Evolutionary conservation across 2,113 vertebrate genomes (phyloP), one percentile per base, ranked within the genome.

Genomic region (Odontophorus gujanensis): DNA sequence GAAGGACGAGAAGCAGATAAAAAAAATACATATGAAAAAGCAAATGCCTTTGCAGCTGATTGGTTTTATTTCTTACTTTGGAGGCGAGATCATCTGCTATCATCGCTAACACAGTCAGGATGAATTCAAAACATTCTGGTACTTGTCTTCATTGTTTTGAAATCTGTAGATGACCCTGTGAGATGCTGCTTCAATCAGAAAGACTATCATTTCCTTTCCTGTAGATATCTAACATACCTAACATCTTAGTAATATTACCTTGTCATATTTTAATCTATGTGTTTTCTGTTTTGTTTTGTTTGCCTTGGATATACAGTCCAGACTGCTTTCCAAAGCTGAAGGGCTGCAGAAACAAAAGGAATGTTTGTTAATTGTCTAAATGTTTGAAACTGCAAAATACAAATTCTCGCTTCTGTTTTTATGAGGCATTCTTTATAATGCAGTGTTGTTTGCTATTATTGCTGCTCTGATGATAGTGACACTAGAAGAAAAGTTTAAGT

Each of bases 111-210:
- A 67, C 68, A 40, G 76, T 72, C 69, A 81, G 79, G 69, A 89
- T 79, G 62, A 90, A 93, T 93, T 87, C 36, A 89, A 71, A 96
- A 79, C 88, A 84, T 96, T 81, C 86, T 81, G 53, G 30, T 81
- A 89, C 74, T 88, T 82, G 18, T 85, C 91, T 88, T 90, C 73
- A 71, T 78, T 95, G 68, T 94, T 95, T 90, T 86, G 69, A 88
- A 94, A 92, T 95, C 57, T 95, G 82, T 61, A 81, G 43, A 81
- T 88, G 68, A 95, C 76, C 68, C 62, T 58, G 25, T 45, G 40
- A 96, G 65, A 88, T n/a, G 26, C 57, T 87, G 13, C 43, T 90
- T 94, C 85, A 91, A 32, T 84, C 84, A 91, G 57, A 84, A 78
- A 92, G 47, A 69, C 78, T 92, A 25, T 87, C 0, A 79, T 89